Percentiles rank a stretch among this genome's conserved stretches.
Evolutionary conservation across 2,113 vertebrate genomes (phyloP).

Genomic region (Heterocephalus glaber): DNA sequence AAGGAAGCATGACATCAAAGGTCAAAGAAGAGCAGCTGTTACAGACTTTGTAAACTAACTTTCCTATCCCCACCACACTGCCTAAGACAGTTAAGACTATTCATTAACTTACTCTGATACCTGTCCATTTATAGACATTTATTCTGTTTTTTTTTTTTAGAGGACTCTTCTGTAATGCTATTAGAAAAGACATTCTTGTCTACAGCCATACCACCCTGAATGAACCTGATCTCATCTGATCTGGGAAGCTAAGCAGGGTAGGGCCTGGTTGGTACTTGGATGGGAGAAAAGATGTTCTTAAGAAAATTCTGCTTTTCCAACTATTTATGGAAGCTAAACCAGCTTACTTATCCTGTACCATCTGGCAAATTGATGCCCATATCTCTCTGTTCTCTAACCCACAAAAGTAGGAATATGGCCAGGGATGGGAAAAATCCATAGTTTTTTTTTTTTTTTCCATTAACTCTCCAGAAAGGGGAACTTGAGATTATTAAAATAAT

Average conservation of each 20-base stretch:
- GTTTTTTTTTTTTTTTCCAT: background rate
- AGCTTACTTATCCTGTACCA: background rate
- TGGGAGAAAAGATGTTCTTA: constrained; percentile 47
- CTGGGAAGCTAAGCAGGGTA: too few relatives aligned
- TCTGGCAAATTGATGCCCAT: background rate
- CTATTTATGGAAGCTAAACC: background rate
- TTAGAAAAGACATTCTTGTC: background rate
- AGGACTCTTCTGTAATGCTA: background rate
- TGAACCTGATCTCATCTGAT: too few relatives aligned
- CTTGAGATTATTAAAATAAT: constrained; percentile 70
- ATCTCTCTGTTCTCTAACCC: background rate
- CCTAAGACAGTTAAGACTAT: constrained; percentile 3
- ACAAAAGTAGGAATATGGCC: background rate
- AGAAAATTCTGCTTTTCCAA: constrained; percentile 1
- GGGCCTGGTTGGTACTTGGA: too few relatives aligned
- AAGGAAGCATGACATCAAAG: constrained; percentile 5
- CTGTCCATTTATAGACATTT: background rate
- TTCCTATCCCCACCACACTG: background rate
- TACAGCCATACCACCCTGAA: too few relatives aligned
- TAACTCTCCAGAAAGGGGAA: constrained; percentile 36
- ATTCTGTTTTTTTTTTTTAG: background rate
- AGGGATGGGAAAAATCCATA: background rate
- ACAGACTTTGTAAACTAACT: background rate
- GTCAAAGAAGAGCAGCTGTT: background rate
- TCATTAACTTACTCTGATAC: background rate